Percentiles rank a stretch among this genome's conserved stretches.
phyloP scores from a whole-genome alignment of 2,797 vertebrate genomes.

The Sebastes matsubarae region DNA sequence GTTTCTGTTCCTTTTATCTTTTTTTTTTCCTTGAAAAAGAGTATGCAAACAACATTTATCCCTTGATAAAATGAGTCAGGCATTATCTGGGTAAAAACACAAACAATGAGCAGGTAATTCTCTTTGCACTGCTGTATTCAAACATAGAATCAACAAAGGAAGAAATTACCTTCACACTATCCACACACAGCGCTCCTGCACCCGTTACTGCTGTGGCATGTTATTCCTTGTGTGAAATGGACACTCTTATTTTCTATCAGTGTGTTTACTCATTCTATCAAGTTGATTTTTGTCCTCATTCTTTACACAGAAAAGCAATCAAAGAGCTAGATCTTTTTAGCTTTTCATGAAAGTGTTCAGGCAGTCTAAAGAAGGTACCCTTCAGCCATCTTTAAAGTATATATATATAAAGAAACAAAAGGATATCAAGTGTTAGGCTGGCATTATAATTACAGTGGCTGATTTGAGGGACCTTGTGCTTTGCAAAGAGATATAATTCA shows the following conservation, averaged over 20 bases:
- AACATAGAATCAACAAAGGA: conserved; percentile 62
- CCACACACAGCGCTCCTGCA: conserved; percentile 7
- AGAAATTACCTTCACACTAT: conserved; percentile 51
- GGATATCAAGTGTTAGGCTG: neutral
- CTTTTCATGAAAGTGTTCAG: neutral
- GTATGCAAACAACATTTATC: conserved; percentile 42
- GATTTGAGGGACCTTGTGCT: neutral
- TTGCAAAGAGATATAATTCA: neutral
- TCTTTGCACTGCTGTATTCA: conserved; percentile 60
- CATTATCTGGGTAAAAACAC: conserved; percentile 44
- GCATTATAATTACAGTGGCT: neutral
- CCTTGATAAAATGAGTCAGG: conserved; percentile 38
- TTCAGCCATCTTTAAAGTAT: neutral
- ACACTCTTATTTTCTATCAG: conserved; percentile 34
- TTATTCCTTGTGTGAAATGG: conserved; percentile 36
- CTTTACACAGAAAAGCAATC: conserved; percentile 7
- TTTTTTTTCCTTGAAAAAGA: conserved; percentile 1
- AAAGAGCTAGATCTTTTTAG: neutral
- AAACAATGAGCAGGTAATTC: conserved; percentile 66
- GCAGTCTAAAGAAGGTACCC: neutral
- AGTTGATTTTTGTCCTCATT: conserved; percentile 13
- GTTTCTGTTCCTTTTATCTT: neutral
- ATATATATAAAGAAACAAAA: neutral
- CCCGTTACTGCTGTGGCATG: conserved; percentile 29
- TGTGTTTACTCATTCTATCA: conserved; percentile 48